These are phyloP conservation scores for Rhinatrema bivittatum DNA, from an alignment of 2,797 vertebrate genomes.

Conservation along the genomic window DNA sequence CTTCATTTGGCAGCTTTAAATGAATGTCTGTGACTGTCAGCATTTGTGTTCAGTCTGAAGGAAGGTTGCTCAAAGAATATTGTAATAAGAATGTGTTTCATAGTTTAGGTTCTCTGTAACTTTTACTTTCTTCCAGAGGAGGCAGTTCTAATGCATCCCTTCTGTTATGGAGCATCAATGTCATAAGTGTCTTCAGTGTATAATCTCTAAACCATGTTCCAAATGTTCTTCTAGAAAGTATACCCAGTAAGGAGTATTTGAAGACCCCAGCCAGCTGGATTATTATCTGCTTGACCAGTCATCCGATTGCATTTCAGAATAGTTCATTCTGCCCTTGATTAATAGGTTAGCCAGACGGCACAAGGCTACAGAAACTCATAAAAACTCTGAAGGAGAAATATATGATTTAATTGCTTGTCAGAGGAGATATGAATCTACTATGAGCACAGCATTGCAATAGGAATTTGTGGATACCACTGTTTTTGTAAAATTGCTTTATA, in stretches of 20 bases:
- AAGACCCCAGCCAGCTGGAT: conserved; percentile 13
- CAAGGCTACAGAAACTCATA: conserved; percentile 7
- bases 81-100: background rate
- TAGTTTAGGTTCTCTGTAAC: background rate
- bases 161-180: conserved; percentile 13
- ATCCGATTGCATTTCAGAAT: conserved; percentile 8
- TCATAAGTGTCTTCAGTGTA: conserved; percentile 6
- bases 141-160: conserved; percentile 9
- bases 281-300: conserved; percentile 24
- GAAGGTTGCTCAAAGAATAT: background rate
- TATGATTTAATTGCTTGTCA: conserved; percentile 8
- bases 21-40: background rate
- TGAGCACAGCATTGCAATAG: background rate
- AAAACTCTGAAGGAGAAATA: background rate
- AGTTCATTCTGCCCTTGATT: conserved; percentile 23
- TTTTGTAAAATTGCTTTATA: background rate
- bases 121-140: background rate
- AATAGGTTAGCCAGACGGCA: conserved; percentile 27
- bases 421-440: background rate
- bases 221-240: background rate
- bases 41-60: background rate
- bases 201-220: conserved; percentile 5
- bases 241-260: conserved; percentile 3
- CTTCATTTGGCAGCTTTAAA: too few species aligned
- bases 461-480: background rate